A percentile compares a stretch with the other conserved stretches of the same genome.
Conservation (phyloP, 2,888 invertebrate species). For the Drepana falcataria region DNA sequence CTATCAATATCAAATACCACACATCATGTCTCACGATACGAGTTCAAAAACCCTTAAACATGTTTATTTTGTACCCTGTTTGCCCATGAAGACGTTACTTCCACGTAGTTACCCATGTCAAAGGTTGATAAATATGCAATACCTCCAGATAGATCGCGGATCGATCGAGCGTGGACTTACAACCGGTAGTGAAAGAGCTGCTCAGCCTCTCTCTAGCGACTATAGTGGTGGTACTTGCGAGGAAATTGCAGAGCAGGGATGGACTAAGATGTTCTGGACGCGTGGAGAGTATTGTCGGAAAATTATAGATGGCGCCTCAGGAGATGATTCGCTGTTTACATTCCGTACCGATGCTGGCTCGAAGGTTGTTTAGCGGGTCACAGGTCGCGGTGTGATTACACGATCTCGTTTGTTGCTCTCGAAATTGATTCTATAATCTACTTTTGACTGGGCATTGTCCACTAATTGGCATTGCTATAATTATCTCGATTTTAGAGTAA, state of each 20-base stretch:
- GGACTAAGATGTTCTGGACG: constrained; percentile 45
- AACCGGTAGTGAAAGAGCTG: constrained; percentile 34
- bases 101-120: constrained; percentile 73
- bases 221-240: constrained; percentile 5
- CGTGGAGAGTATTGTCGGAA: constrained; percentile 66
- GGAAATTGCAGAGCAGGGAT: constrained; percentile 7
- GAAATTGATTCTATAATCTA: constrained; percentile 53
- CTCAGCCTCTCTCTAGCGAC: constrained; percentile 9
- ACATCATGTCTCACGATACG: constrained; percentile 13
- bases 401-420: constrained; percentile 59
- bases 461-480: neutral
- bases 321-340: constrained; percentile 74
- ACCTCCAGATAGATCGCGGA: constrained; percentile 65
- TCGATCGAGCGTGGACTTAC: constrained; percentile 66
- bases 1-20: constrained; percentile 3
- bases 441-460: constrained; percentile 10
- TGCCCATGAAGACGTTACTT: constrained; percentile 73
- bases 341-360: constrained; percentile 65
- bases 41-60: constrained; percentile 42
- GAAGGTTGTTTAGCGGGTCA: constrained; percentile 66
- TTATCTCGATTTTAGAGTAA: neutral
- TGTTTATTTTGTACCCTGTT: constrained; percentile 63
- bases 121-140: constrained; percentile 79
- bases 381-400: constrained; percentile 69
- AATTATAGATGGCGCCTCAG: constrained; percentile 77